Evolutionary conservation across 1,140 invertebrate species (phyloP).

Genomic region (Dendroctonus ponderosae): DNA sequence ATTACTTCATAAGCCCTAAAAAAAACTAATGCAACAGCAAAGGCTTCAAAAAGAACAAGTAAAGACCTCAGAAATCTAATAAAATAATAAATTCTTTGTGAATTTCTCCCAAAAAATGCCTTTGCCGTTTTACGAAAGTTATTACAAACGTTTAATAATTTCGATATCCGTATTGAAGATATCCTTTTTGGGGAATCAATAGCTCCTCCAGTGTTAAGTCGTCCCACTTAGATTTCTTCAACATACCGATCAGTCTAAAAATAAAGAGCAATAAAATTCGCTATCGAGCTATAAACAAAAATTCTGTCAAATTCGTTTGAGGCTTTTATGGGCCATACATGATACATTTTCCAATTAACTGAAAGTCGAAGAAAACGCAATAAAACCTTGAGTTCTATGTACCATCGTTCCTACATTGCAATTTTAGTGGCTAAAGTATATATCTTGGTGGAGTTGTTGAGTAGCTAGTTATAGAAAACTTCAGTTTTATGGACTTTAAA

Average conservation of each 20-base stretch:
- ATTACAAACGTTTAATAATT: too few relatives aligned
- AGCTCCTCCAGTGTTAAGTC: too few relatives aligned
- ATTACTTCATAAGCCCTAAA: too few relatives aligned
- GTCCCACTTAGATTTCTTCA: not conserved
- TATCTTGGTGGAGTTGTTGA: slow-evolving; percentile 15
- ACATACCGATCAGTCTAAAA: slow-evolving; percentile 13
- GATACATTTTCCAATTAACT: slow-evolving; percentile 30
- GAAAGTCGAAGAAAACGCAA: slow-evolving; percentile 22
- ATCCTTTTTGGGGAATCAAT: too few relatives aligned
- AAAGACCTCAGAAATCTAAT: too few relatives aligned
- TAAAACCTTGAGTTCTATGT: slow-evolving; percentile 22
- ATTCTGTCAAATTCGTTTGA: slow-evolving; percentile 28
- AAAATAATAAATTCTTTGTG: too few relatives aligned
- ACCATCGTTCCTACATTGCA: slow-evolving; percentile 5
- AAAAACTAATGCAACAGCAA: too few relatives aligned
- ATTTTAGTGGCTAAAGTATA: slow-evolving; percentile 26
- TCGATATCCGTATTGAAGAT: too few relatives aligned
- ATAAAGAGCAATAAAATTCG: slow-evolving; percentile 21
- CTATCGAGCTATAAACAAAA: slow-evolving; percentile 21
- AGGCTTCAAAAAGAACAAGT: too few relatives aligned
- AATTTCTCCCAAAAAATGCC: too few relatives aligned
- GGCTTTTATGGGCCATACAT: slow-evolving; percentile 27
- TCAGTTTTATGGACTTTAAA: slow-evolving; percentile 13
- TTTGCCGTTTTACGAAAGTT: too few relatives aligned
- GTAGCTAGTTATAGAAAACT: slow-evolving; percentile 16